These are phyloP conservation scores for Anguilla rostrata DNA, from an alignment of 2,113 vertebrate genomes.

Conservation along the genomic window DNA sequence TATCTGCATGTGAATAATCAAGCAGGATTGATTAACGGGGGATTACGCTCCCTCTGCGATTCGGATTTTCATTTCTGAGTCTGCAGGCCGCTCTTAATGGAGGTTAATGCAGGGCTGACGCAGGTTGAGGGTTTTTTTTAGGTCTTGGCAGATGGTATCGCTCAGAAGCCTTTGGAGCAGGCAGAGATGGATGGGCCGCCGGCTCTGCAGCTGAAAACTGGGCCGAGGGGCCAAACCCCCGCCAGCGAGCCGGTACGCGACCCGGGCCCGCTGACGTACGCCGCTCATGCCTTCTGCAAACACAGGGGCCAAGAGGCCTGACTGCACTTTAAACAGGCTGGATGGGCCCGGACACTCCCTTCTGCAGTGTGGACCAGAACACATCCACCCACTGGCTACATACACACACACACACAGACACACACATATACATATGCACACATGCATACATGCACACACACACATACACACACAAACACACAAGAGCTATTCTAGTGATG, in stretches of 20 bases:
- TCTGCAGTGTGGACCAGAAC: too few relatives aligned
- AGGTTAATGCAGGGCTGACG: not conserved
- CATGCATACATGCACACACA: too few relatives aligned
- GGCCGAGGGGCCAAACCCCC: not conserved
- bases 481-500: not conserved
- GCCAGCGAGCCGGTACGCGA: too few relatives aligned
- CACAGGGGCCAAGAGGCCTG: not conserved
- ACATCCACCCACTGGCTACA: too few relatives aligned
- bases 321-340: not conserved
- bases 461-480: too few relatives aligned
- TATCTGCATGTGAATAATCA: not conserved
- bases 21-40: constrained; percentile 13
- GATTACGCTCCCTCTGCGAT: not conserved
- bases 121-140: not conserved
- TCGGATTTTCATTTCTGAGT: not conserved
- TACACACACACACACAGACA: too few relatives aligned
- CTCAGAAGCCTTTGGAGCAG: not conserved
- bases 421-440: too few relatives aligned
- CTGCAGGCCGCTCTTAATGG: not conserved
- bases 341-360: not conserved
- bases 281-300: not conserved
- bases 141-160: not conserved
- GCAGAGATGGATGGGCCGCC: not conserved
- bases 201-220: not conserved
- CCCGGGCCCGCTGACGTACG: not conserved